Evolutionary conservation across 1,140 invertebrate species (phyloP), one percentile per base, ranked within the genome.

Genomic region (Trachymyrmex septentrionalis): DNA sequence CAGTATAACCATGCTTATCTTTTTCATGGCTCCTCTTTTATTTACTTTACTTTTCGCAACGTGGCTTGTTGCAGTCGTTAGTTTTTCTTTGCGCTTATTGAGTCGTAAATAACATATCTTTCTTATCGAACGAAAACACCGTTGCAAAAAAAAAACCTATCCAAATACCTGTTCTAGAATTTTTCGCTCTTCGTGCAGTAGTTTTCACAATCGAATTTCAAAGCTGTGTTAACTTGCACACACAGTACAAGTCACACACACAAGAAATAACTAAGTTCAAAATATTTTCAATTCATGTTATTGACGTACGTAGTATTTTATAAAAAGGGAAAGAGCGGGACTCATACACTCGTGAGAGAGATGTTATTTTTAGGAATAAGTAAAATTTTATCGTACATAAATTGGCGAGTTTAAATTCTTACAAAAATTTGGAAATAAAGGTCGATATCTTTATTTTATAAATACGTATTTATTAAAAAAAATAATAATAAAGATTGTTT

Each of bases 41-140:
- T 84, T 84, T 75, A 75, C 77, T 81, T 71, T 81, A 61, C 34
- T 59, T 75, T 69, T 84, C 57, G 69, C 55, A 73, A 57, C 69
- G 63, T 50, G 24, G 69, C 69, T 73, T 84, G 80, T 82, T 82
- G 53, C 34, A 61, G 38, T 57, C 67, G 55, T 84, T 84, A 50
- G 69, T 84, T 84, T 84, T 84, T 63, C 69, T 73, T 61, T 84
- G 19, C 80, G 80, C 55, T 84, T 84, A 84, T 84, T 75, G 69
- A 75, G 55, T 84, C 69, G 55, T 84, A 84, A 84, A 84, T 84
- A 73, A 84, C 69, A 75, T 75, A 75, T 82, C 67, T 82, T 73
- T 38, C 19, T 82, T 82, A 82, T 84, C 69, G 38, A 59, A 73
- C 53, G 69, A 73, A 82, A 84, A 73, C 55, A 73, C 69, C 16